Evolutionary conservation across 2,888 invertebrate species (phyloP).

Genomic region (Drosophila cognata): DNA sequence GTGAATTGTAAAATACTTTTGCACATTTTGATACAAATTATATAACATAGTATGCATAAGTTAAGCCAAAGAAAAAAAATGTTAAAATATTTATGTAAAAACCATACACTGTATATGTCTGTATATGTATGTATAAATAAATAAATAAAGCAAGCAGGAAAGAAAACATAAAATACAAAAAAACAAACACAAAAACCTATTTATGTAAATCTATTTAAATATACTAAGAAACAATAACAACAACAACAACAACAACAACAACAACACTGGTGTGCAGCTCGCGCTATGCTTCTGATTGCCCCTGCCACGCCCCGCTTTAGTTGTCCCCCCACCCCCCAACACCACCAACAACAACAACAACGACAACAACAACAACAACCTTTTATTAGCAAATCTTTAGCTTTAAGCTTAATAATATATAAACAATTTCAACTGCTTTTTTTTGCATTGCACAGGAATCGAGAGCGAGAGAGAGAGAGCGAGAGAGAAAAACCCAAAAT

Average conservation of each 20-base stretch:
- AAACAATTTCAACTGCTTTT: constrained; percentile 47
- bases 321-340: constrained; percentile 23
- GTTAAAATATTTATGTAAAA: constrained; percentile 66
- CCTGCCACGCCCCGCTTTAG: constrained; percentile 57
- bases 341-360: constrained; percentile 29
- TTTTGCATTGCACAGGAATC: constrained; percentile 31
- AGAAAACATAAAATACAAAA: constrained; percentile 73
- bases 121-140: constrained; percentile 23
- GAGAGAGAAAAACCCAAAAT: constrained; percentile 24
- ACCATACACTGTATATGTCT: constrained; percentile 16
- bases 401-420: constrained; percentile 54
- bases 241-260: constrained; percentile 43
- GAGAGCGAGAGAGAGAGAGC: not conserved
- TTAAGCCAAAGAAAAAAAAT: constrained; percentile 84
- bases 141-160: constrained; percentile 64
- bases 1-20: constrained; percentile 69
- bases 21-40: constrained; percentile 68
- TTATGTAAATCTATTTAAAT: constrained; percentile 60
- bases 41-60: constrained; percentile 80
- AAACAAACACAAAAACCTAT: constrained; percentile 51
- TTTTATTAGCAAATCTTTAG: constrained; percentile 76
- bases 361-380: constrained; percentile 36
- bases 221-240: constrained; percentile 35
- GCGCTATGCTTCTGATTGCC: constrained; percentile 70
- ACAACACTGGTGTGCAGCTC: constrained; percentile 70